Evolutionary conservation across 2,113 vertebrate species (phyloP).

Genomic region (Melanotaenia duboulayi): DNA sequence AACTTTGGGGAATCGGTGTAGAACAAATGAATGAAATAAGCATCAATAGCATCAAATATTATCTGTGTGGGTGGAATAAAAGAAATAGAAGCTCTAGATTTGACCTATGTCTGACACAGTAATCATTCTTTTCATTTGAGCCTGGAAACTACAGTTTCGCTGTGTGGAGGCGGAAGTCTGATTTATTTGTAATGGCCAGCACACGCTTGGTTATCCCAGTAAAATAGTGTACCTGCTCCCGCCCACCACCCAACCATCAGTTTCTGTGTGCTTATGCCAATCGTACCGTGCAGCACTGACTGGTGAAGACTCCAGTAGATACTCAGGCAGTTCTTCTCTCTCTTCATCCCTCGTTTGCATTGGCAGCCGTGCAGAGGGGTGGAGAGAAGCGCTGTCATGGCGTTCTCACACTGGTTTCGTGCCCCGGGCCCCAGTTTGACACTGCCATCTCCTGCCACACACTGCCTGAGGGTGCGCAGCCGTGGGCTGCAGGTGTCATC

Average conservation of each 20-base stretch:
- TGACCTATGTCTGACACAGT: conserved; percentile 41
- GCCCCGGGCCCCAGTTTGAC: conserved; percentile 90
- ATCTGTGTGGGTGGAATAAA: conserved; percentile 36
- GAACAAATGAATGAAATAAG: neutral
- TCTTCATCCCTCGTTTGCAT: conserved; percentile 94
- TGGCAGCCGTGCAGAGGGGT: conserved; percentile 92
- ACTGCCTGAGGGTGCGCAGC: conserved; percentile 91
- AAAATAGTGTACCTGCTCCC: conserved; percentile 1
- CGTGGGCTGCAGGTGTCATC: conserved; percentile 92
- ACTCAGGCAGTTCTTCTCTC: conserved; percentile 92
- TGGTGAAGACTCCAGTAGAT: conserved; percentile 97
- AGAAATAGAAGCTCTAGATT: conserved; percentile 15
- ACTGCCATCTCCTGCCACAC: conserved; percentile 91
- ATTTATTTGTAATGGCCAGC: conserved; percentile 32
- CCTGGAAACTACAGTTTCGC: conserved; percentile 17
- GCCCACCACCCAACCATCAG: neutral
- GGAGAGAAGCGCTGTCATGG: conserved; percentile 88
- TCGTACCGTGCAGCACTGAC: conserved; percentile 90
- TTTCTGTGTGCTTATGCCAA: neutral
- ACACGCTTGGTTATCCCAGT: conserved; percentile 18
- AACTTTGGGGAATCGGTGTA: neutral
- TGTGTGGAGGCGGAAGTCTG: conserved; percentile 41
- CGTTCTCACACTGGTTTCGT: conserved; percentile 89
- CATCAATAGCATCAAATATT: conserved; percentile 22
- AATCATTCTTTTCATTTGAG: conserved; percentile 44